Percentiles rank a stretch among this genome's conserved stretches.
phyloP scores from a whole-genome alignment of 1,140 invertebrate genomes.

The Cotesia vestalis region DNA sequence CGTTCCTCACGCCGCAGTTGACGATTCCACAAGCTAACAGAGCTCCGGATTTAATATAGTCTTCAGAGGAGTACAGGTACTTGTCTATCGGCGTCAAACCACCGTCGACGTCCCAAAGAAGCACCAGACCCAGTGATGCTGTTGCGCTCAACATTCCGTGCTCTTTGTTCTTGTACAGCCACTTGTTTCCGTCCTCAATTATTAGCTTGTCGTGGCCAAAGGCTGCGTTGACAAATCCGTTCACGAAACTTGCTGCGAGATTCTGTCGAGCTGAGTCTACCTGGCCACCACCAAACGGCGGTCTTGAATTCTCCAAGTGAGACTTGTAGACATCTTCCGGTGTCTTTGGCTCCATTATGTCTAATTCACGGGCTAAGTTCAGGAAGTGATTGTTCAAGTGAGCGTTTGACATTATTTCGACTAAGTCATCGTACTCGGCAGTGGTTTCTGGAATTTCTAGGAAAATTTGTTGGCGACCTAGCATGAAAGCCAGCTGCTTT shows the following conservation, averaged over 20 bases:
- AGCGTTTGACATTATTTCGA: constrained; percentile 96
- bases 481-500: constrained; percentile 97
- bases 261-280: constrained; percentile 97
- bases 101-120: constrained; percentile 99
- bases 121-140: constrained; percentile 91
- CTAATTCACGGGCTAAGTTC: constrained; percentile 95
- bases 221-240: constrained; percentile 98
- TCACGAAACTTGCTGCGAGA: constrained; percentile 97
- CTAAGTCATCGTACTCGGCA: constrained; percentile 88
- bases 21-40: constrained; percentile 97
- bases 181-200: constrained; percentile 96
- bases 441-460: constrained; percentile 76
- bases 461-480: constrained; percentile 95
- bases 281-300: constrained; percentile 83
- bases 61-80: constrained; percentile 97
- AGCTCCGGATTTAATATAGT: constrained; percentile 95
- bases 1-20: constrained; percentile 97
- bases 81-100: constrained; percentile 98
- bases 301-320: constrained; percentile 91
- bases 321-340: constrained; percentile 99
- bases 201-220: constrained; percentile 98
- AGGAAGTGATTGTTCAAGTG: constrained; percentile 97
- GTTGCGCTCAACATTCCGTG: constrained; percentile 98
- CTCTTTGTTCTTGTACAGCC: constrained; percentile 99
- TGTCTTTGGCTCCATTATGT: constrained; percentile 99